Evolutionary conservation across 2,113 vertebrate genomes (phyloP).

Genomic region (Rhinolophus sinicus): DNA sequence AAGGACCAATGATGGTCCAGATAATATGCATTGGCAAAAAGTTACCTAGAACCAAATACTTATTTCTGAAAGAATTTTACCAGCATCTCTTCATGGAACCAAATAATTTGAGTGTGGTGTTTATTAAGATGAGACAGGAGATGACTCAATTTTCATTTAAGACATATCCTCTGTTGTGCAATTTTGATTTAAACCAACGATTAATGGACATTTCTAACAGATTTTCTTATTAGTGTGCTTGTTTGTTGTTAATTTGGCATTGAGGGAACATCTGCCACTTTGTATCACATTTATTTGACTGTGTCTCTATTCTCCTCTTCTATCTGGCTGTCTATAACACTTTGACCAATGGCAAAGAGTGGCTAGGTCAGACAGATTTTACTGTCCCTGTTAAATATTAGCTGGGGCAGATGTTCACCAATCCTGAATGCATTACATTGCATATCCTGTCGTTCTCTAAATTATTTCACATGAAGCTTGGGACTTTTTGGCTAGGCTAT

Average conservation of each 20-base stretch:
- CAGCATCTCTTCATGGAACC: background rate
- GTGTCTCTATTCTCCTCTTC: background rate
- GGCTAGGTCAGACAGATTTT: background rate
- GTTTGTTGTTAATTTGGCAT: background rate
- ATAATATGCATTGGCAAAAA: background rate
- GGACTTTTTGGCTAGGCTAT: background rate
- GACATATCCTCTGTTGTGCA: background rate
- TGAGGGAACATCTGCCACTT: background rate
- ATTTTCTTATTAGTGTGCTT: background rate
- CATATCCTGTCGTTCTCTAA: background rate
- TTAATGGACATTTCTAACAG: slow-evolving; percentile 3
- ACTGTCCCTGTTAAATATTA: background rate
- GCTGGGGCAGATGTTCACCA: background rate
- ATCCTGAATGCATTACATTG: background rate
- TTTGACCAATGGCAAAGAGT: background rate
- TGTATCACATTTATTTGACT: background rate
- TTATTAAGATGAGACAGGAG: background rate
- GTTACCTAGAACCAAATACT: background rate
- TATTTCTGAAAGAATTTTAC: slow-evolving; percentile 32
- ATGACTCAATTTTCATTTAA: background rate
- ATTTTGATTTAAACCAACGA: slow-evolving; percentile 24
- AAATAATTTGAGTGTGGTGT: background rate
- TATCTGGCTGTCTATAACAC: background rate
- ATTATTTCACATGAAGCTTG: background rate
- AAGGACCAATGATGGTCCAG: background rate